Base-by-base conservation (phyloP, 2,113 vertebrate genomes). In the human region DNA sequence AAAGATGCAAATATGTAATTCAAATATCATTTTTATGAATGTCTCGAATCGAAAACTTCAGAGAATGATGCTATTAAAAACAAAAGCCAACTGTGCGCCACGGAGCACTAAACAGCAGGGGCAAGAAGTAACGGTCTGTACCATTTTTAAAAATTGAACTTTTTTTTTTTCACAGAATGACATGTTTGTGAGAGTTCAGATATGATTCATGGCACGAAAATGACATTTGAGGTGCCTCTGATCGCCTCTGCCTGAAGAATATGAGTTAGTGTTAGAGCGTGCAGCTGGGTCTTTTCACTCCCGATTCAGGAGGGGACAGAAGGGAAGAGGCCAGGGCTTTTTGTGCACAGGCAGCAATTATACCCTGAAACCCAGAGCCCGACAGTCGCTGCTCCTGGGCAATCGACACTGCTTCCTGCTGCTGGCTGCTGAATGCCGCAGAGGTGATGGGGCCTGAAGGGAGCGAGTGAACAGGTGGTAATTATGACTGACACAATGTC, bases 401-500 rank as follows among this genome's bases (percentile, higher is more conserved):
- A 97, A 98, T 95, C 1, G 8, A 92, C 94, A 96, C 96, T 68
- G 97, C 98, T 98, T 99, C 98, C 98, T 98, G 98, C 98, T 97
- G 81, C 98, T 97, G 98, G 98, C 98, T 99, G 98, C 98, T 98
- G 98, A 98, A 98, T 98, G 93, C 98, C 88, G 94, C 97, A 76
- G 94, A 98, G 98, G 98, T 98, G 98, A 98, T 98, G 98, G 98
- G 98, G 98, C 98, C 98, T 98, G 98, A 98, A 98, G 98, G 98
- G 97, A 98, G 97, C 92, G 43, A 94, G 96, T 92, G 98, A 99
- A 98, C 98, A 99, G 98, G 98, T 99, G 98, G 98, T 98, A 98
- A 99, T 99, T 98, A 98, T 98, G 99, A 99, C 97, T 98, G 99
- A 99, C 99, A 99, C 97, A 89, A 83, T 97, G 98, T 98, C 76